Evolutionary conservation across 2,797 vertebrate genomes (phyloP), one percentile per base, ranked within the genome.

Genomic region (Etheostoma perlongum): DNA sequence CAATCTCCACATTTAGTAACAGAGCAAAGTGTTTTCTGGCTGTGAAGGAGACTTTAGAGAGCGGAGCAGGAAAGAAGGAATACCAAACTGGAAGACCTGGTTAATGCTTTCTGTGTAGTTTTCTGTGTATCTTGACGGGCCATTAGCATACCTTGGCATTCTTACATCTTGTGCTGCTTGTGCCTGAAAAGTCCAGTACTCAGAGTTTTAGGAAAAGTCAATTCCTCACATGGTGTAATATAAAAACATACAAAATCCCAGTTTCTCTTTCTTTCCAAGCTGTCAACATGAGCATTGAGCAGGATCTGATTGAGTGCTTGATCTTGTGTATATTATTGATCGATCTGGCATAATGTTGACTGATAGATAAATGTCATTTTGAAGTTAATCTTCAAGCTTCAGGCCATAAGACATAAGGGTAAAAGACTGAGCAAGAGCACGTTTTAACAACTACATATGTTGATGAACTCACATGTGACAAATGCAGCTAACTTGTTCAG

Each of bases 131-230:
- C 82, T 76, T 79, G 67, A 72, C 48, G 1, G 72, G n/a, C 18
- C 52, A 80, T 89, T 88, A 89, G 78, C 89, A 85, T 91, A 88
- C 73, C 63, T 84, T 88, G 83, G 83, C 79, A 78, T 74, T 76
- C 63, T 72, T 40, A 74, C 60, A 67, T 67, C 46, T 76, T 40
- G 7, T 59, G 67, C 71, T 67, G 62, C 67, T 65, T 11, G 15
- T 62, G 74, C 74, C 68, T 74, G 58, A 74, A 77, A 75, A 63
- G 48, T 76, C 30, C n/a, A 80, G 58, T 30, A 18, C 60, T 67
- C 60, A 69, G 52, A 60, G 65, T 87, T 79, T 68, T 44, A 58
- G 66, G 74, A 76, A 79, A 78, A 76, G 30, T 21, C 4, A 19
- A 58, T 21, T 57, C 49, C 36, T 67, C 36, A 63, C 30, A 62